phyloP scores from a whole-genome alignment of 2,797 vertebrate genomes.

The Lutjanus campechanus region DNA sequence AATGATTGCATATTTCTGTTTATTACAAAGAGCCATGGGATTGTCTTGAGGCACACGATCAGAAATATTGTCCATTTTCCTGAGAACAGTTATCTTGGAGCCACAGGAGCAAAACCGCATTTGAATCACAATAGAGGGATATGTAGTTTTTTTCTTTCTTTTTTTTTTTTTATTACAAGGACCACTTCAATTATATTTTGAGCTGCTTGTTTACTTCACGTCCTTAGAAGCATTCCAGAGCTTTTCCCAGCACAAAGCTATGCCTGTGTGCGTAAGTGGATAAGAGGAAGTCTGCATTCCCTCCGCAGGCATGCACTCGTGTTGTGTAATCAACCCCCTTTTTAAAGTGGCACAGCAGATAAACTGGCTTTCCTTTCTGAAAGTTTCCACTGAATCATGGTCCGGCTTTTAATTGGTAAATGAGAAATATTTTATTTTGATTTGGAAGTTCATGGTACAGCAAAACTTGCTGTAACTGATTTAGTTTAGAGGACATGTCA shows the following conservation, averaged over 20 bases:
- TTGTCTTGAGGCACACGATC: constrained; percentile 2
- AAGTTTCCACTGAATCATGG: constrained; percentile 16
- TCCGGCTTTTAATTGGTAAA: constrained; percentile 4
- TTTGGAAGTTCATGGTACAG: background rate
- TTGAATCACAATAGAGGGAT: constrained; percentile 35
- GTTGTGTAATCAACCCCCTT: constrained; percentile 82
- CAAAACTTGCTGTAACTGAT: background rate
- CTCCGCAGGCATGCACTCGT: constrained; percentile 79
- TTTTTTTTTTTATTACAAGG: constrained; percentile 27
- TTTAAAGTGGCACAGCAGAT: constrained; percentile 67
- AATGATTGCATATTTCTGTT: background rate
- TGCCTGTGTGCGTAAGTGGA: constrained; percentile 85
- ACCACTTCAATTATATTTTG: constrained; percentile 75
- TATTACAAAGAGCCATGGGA: background rate
- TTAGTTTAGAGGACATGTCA: constrained; percentile 40
- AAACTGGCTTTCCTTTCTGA: constrained; percentile 33
- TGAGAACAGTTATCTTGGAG: constrained; percentile 20
- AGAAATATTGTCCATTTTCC: constrained; percentile 25
- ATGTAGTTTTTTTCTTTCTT: constrained; percentile 31
- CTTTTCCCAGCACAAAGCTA: constrained; percentile 83
- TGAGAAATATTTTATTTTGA: constrained; percentile 7
- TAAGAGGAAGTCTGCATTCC: constrained; percentile 88
- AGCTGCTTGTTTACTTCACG: constrained; percentile 82
- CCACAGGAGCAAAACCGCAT: constrained; percentile 13
- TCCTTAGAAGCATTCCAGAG: constrained; percentile 83